phyloP scores from a whole-genome alignment of 2,888 invertebrate species.

The Choristoneura rosaceana region DNA sequence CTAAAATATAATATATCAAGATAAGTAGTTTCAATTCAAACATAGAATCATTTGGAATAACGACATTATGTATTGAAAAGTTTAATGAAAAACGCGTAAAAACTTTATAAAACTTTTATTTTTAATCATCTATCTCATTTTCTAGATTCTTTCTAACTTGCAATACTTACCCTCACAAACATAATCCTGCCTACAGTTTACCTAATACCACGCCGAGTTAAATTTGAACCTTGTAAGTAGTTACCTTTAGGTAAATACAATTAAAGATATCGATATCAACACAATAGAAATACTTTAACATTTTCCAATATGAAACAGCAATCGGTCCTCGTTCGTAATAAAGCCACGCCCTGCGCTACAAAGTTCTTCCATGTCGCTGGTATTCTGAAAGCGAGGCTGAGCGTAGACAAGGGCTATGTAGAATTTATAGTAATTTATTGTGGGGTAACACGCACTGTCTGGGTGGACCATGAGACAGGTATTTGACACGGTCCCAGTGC shows the following conservation, averaged over 20 bases:
- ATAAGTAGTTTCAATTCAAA: too few relatives aligned
- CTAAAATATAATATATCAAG: too few relatives aligned
- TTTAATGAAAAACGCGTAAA: too few relatives aligned
- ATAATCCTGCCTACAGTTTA: too few relatives aligned
- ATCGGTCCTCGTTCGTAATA: conserved; percentile 34
- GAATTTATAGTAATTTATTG: conserved; percentile 55
- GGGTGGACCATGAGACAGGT: conserved; percentile 23
- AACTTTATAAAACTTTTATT: too few relatives aligned
- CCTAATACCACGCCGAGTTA: neutral
- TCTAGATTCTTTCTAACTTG: too few relatives aligned
- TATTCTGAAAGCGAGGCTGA: conserved; percentile 41
- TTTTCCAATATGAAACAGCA: conserved; percentile 37
- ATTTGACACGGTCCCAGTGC: neutral
- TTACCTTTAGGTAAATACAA: conserved; percentile 1
- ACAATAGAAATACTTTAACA: conserved; percentile 30
- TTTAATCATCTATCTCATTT: too few relatives aligned
- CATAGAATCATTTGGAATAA: too few relatives aligned
- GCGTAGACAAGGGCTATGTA: conserved; percentile 48
- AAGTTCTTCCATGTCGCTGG: conserved; percentile 48
- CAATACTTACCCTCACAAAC: too few relatives aligned
- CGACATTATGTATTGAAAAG: too few relatives aligned
- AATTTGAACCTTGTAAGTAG: neutral
- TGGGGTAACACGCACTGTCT: conserved; percentile 59
- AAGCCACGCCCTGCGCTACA: conserved; percentile 30
- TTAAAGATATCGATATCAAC: conserved; percentile 25